Evolutionary conservation across 2,888 invertebrate species (phyloP).

Genomic region (Yponomeuta sedellus): DNA sequence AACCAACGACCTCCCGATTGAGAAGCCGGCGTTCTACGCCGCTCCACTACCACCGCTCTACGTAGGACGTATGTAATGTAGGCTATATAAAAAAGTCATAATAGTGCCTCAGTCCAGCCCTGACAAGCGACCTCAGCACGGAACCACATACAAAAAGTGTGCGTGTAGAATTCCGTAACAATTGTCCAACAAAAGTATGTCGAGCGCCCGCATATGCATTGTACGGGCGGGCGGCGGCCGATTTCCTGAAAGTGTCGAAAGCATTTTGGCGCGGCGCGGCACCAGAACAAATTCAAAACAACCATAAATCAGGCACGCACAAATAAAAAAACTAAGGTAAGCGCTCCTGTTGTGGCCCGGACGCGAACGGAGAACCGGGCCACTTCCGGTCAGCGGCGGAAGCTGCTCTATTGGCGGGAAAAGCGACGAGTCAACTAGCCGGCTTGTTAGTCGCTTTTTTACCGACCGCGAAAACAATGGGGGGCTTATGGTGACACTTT

Average conservation of each 20-base stretch:
- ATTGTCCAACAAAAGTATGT: neutral
- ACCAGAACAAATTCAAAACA: constrained; percentile 68
- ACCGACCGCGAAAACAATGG: no score
- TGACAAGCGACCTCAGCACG: neutral
- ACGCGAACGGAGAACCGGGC: constrained; percentile 41
- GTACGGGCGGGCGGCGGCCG: neutral
- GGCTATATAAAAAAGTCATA: no score
- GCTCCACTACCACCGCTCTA: no score
- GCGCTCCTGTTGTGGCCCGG: constrained; percentile 70
- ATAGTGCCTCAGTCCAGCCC: no score
- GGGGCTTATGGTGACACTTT: no score
- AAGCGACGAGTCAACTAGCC: constrained; percentile 60
- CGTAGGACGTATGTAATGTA: no score
- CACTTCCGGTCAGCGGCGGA: constrained; percentile 62
- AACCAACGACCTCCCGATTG: no score
- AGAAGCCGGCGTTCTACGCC: no score
- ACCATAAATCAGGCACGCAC: constrained; percentile 65
- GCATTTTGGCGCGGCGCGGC: constrained; percentile 47
- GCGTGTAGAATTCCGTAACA: neutral
- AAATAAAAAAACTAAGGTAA: constrained; percentile 76
- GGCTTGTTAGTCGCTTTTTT: constrained; percentile 42
- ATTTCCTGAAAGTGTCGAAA: constrained; percentile 53
- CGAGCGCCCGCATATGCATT: neutral
- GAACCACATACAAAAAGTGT: neutral
- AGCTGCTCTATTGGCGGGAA: constrained; percentile 66